A percentile compares a stretch with the other conserved stretches of the same genome.
Evolutionary conservation across 2,888 invertebrate species (phyloP).

Genomic region (Diplazon laetatorius): DNA sequence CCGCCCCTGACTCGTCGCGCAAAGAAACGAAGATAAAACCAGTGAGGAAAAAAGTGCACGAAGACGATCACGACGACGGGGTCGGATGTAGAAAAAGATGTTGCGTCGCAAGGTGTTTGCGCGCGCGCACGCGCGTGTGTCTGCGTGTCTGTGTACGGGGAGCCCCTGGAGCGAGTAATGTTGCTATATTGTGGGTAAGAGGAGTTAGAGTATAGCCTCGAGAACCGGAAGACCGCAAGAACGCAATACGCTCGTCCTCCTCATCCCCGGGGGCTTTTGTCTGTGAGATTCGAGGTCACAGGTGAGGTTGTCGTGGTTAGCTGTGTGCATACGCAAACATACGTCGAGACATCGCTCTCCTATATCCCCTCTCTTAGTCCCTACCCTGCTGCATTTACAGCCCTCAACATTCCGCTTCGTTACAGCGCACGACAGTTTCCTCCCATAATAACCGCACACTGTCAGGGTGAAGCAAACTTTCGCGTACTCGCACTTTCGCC

Average conservation of each 20-base stretch:
- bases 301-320: slow-evolving; percentile 40
- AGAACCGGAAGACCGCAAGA: slow-evolving; percentile 62
- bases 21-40: slow-evolving; percentile 55
- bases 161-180: slow-evolving; percentile 32
- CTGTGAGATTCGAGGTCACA: slow-evolving; percentile 59
- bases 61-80: slow-evolving; percentile 29
- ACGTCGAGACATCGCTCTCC: too few species aligned
- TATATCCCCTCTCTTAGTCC: slow-evolving; percentile 3
- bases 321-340: slow-evolving; percentile 16
- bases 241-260: slow-evolving; percentile 58
- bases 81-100: slow-evolving; percentile 32
- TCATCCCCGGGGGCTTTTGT: slow-evolving; percentile 37
- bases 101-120: slow-evolving; percentile 26
- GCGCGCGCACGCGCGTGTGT: background rate
- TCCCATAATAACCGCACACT: background rate
- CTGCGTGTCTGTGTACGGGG: background rate
- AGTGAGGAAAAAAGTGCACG: slow-evolving; percentile 26
- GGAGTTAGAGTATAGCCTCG: slow-evolving; percentile 45
- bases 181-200: slow-evolving; percentile 13
- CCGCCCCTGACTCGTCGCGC: background rate
- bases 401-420: background rate
- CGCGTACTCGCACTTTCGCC: slow-evolving; percentile 9
- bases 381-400: background rate
- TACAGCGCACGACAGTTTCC: background rate
- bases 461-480: slow-evolving; percentile 5